Conservation (phyloP, 2,797 vertebrate species). For the Zalophus californianus region DNA sequence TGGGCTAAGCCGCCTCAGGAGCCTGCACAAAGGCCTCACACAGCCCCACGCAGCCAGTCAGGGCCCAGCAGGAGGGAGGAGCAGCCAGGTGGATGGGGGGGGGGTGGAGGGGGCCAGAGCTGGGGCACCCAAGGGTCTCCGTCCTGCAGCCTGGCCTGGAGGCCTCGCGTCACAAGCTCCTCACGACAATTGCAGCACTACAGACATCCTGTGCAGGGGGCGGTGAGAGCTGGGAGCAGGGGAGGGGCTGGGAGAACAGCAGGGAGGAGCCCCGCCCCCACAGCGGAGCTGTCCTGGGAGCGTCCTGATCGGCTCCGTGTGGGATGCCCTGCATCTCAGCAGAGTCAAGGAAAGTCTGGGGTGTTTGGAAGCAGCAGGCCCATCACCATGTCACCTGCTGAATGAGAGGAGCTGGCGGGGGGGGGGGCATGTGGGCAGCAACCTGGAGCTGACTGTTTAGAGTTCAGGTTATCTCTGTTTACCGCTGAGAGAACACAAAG, state of each 20-base stretch:
- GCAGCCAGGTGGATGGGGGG: background rate
- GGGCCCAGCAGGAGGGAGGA: background rate
- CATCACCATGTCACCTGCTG: background rate
- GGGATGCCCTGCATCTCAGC: rapidly evolving
- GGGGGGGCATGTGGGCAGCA: background rate
- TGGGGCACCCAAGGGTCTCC: background rate
- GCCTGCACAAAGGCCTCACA: background rate
- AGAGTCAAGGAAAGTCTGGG: background rate
- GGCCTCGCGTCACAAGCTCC: background rate
- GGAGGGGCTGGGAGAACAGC: background rate
- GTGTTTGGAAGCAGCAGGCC: background rate
- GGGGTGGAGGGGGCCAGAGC: rapidly evolving
- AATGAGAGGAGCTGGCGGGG: background rate
- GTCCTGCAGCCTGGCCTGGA: background rate
- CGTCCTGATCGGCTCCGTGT: background rate
- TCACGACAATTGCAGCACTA: rapidly evolving
- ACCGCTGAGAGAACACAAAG: background rate
- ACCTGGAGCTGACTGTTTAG: background rate
- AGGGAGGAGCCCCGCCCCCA: background rate
- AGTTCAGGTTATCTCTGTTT: constrained; percentile 46
- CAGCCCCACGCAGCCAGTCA: background rate
- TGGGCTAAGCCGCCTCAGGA: background rate
- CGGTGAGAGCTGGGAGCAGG: background rate
- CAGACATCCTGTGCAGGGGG: background rate
- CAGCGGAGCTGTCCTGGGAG: background rate